phyloP scores from a whole-genome alignment of 2,888 invertebrate species.

The Bugulina stolonifera region DNA sequence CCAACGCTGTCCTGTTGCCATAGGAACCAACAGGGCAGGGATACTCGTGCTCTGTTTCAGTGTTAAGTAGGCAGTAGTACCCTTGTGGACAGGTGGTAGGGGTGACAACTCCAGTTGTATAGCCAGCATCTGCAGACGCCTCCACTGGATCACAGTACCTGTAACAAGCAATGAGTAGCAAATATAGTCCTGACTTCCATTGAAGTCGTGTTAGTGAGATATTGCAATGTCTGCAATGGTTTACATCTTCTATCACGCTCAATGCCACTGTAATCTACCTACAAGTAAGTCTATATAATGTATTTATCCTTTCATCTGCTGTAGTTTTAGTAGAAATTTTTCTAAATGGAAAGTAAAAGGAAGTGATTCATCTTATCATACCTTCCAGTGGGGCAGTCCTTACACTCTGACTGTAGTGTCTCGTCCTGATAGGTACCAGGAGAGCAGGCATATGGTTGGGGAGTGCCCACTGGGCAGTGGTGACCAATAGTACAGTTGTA shows the following conservation, averaged over 20 bases:
- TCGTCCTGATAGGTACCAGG: slow-evolving; percentile 45
- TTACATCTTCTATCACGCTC: no score
- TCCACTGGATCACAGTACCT: slow-evolving; percentile 45
- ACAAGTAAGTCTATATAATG: no score
- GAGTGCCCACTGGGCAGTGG: slow-evolving; percentile 39
- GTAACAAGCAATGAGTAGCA: no score
- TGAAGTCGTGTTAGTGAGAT: no score
- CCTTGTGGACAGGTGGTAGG: slow-evolving; percentile 40
- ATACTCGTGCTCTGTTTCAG: slow-evolving; percentile 35
- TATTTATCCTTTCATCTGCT: no score
- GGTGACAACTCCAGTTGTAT: slow-evolving; percentile 36
- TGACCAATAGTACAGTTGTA: slow-evolving; percentile 35
- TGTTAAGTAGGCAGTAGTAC: slow-evolving; percentile 42
- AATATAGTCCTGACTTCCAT: no score
- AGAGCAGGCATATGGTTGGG: slow-evolving; percentile 39
- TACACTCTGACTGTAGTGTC: slow-evolving; percentile 37
- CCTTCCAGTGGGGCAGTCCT: slow-evolving; percentile 45
- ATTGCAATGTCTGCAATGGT: no score
- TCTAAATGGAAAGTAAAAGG: no score
- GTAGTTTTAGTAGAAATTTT: no score
- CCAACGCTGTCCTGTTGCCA: slow-evolving; percentile 38
- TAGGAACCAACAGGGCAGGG: slow-evolving; percentile 45
- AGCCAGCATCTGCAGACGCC: slow-evolving; percentile 33
- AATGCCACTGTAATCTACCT: no score
- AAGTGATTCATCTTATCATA: slow-evolving; percentile 33